Conservation (phyloP, 2,888 invertebrate genomes). For the Rhaphigaster nebulosa region DNA sequence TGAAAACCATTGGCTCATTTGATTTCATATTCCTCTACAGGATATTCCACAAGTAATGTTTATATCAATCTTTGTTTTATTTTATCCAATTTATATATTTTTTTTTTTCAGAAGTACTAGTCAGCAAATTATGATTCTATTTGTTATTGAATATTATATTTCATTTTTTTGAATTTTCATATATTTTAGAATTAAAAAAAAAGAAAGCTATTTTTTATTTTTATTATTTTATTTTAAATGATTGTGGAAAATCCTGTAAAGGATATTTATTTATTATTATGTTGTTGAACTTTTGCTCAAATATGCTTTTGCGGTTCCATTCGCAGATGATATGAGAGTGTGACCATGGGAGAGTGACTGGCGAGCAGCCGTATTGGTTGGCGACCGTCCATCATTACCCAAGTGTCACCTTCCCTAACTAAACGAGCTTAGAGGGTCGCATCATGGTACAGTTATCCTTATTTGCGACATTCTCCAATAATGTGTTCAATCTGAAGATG, state of each 20-base stretch:
- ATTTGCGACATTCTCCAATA: conserved; percentile 46
- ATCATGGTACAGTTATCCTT: conserved; percentile 55
- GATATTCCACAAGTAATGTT: neutral
- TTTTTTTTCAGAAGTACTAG: no score
- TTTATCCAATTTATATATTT: neutral
- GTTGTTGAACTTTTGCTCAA: conserved; percentile 68
- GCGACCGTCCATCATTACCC: conserved; percentile 59
- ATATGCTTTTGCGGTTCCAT: conserved; percentile 67
- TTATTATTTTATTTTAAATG: neutral
- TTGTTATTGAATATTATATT: neutral
- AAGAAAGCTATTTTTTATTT: no score
- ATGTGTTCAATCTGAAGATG: conserved; percentile 32
- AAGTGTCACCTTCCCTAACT: conserved; percentile 61
- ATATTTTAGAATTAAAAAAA: no score
- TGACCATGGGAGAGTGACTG: conserved; percentile 64
- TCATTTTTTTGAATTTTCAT: neutral
- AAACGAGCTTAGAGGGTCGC: conserved; percentile 55
- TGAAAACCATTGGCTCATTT: conserved; percentile 37
- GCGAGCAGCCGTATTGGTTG: conserved; percentile 61
- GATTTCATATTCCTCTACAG: neutral
- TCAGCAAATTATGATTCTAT: neutral
- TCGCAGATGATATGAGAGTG: conserved; percentile 64
- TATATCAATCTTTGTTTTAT: neutral
- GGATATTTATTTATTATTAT: conserved; percentile 37
- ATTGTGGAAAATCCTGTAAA: conserved; percentile 55